A percentile compares a stretch with the other conserved stretches of the same genome.
Conservation (phyloP, 2,113 vertebrate genomes). For the Pyxicephalus adspersus region DNA sequence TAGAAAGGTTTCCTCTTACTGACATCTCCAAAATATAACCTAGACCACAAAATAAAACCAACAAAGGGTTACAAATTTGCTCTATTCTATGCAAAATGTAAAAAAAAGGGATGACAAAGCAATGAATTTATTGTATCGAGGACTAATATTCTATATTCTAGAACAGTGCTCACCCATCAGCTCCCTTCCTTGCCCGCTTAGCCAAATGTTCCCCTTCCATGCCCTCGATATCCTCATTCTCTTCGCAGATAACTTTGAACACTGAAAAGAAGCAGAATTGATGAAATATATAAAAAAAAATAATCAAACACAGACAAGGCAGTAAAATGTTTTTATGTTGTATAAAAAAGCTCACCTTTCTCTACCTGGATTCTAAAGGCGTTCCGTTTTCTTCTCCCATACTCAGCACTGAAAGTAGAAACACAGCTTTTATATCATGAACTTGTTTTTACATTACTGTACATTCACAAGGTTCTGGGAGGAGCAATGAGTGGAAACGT, state of each 20-base stretch:
- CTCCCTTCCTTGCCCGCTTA: constrained; percentile 80
- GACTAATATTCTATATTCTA: too few species aligned
- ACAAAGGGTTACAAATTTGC: too few species aligned
- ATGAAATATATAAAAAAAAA: background rate
- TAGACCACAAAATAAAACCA: too few species aligned
- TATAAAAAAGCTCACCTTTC: constrained; percentile 76
- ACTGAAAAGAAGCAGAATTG: constrained; percentile 67
- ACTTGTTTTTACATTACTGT: background rate
- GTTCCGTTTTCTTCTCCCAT: constrained; percentile 90
- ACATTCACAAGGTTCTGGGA: background rate
- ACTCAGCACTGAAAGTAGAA: constrained; percentile 79
- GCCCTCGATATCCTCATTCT: constrained; percentile 68
- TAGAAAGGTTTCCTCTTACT: too few species aligned
- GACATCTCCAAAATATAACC: too few species aligned
- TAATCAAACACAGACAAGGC: background rate
- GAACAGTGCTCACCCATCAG: constrained; percentile 73
- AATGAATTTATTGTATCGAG: too few species aligned
- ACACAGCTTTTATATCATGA: background rate
- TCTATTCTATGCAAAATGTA: too few species aligned
- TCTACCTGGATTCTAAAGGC: constrained; percentile 94
- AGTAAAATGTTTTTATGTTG: background rate
- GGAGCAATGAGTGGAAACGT: too few species aligned
- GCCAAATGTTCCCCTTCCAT: constrained; percentile 82
- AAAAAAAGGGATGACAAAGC: too few species aligned
- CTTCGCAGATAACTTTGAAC: constrained; percentile 76